Conservation (phyloP, 2,888 invertebrate species). For the Campaea margaritaria region DNA sequence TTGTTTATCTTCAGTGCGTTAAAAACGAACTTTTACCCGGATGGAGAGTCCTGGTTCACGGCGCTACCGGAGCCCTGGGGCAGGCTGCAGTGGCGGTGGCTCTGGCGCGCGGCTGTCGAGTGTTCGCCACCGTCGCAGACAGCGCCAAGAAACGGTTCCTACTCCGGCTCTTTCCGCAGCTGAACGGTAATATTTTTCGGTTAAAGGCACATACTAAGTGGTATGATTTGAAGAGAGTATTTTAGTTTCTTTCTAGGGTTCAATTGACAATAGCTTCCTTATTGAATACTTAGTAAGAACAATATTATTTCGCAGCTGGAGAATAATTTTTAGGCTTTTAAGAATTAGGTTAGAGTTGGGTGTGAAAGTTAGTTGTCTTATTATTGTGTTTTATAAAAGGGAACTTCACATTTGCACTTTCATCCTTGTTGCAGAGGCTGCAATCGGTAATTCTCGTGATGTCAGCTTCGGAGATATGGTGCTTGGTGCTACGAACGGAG, state of each 20-base stretch:
- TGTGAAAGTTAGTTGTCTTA: too few relatives aligned
- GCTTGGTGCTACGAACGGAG: slow-evolving; percentile 49
- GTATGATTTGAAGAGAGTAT: too few relatives aligned
- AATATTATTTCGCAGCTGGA: too few relatives aligned
- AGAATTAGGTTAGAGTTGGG: too few relatives aligned
- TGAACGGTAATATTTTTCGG: slow-evolving; percentile 17
- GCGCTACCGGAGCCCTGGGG: slow-evolving; percentile 64
- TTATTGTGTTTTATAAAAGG: too few relatives aligned
- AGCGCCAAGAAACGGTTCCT: slow-evolving; percentile 64
- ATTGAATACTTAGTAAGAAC: too few relatives aligned
- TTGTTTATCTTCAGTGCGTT: slow-evolving; percentile 39
- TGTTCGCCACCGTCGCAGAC: slow-evolving; percentile 69
- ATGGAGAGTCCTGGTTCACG: slow-evolving; percentile 47
- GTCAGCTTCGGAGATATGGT: slow-evolving; percentile 60
- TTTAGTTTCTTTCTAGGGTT: too few relatives aligned
- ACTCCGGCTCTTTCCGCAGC: slow-evolving; percentile 51
- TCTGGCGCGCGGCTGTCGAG: slow-evolving; percentile 57
- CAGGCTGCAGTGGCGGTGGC: slow-evolving; percentile 67
- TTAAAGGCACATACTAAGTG: too few relatives aligned
- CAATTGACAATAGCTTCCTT: too few relatives aligned
- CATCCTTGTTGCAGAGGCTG: slow-evolving; percentile 53
- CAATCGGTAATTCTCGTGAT: slow-evolving; percentile 67
- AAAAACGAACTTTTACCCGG: slow-evolving; percentile 38
- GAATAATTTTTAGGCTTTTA: too few relatives aligned
- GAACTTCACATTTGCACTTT: too few relatives aligned